Conservation (phyloP, 2,113 vertebrate genomes). For the Melanocharis versteri region DNA sequence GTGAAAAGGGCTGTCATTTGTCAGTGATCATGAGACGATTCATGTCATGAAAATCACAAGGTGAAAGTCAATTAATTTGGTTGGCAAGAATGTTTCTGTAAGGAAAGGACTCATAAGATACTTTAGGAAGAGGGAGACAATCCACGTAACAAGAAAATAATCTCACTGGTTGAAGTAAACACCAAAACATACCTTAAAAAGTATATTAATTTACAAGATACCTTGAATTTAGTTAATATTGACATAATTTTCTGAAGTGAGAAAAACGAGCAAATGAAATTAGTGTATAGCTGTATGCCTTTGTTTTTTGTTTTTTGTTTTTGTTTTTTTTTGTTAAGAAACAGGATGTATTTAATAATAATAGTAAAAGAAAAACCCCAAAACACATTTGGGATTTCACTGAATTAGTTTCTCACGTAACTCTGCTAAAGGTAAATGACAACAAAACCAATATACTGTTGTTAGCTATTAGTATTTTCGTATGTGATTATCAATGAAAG, state of each 20-base stretch:
- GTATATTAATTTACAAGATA: neutral
- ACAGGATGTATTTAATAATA: neutral
- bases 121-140: neutral
- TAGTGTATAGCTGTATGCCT: neutral
- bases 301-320: too few species aligned
- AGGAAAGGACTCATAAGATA: neutral
- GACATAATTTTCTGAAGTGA: neutral
- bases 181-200: neutral
- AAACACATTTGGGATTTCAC: neutral
- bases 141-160: neutral
- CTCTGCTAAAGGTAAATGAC: neutral
- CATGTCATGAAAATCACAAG: neutral
- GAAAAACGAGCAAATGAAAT: neutral
- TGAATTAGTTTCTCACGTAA: neutral
- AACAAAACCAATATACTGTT: neutral
- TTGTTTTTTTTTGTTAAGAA: neutral
- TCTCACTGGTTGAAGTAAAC: neutral
- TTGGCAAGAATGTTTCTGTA: neutral
- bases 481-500: neutral
- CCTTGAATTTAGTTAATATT: neutral
- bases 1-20: neutral
- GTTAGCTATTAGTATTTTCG: neutral
- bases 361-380: rapidly evolving
- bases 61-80: neutral
- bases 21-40: neutral